Percentiles rank a stretch among this genome's conserved stretches.
Conservation (phyloP, 1,140 invertebrate species). For the Drosophila elegans region DNA sequence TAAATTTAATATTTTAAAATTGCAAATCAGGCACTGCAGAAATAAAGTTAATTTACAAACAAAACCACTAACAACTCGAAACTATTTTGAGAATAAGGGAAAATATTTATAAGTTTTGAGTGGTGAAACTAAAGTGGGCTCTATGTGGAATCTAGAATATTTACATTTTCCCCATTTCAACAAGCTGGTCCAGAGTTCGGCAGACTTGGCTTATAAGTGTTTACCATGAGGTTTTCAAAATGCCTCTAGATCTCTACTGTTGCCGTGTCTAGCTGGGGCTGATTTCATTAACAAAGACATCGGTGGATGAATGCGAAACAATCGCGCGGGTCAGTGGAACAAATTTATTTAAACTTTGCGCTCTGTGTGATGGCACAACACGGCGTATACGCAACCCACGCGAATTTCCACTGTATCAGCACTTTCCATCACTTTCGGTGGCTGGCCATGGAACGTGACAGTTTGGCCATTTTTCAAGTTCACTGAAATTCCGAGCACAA, state of each 20-base stretch:
- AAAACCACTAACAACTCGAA: background rate
- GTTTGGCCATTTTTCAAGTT: slow-evolving; percentile 70
- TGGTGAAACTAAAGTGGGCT: background rate
- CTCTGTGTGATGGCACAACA: slow-evolving; percentile 28
- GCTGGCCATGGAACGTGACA: slow-evolving; percentile 66
- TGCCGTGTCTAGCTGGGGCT: slow-evolving; percentile 24
- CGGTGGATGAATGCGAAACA: slow-evolving; percentile 10
- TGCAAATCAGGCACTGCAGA: too few species aligned
- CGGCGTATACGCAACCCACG: slow-evolving; percentile 64
- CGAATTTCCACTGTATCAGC: slow-evolving; percentile 53
- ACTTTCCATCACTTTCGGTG: slow-evolving; percentile 46
- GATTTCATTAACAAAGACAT: slow-evolving; percentile 27
- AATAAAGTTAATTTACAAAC: too few species aligned
- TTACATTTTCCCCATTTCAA: slow-evolving; percentile 13
- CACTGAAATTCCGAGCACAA: slow-evolving; percentile 28
- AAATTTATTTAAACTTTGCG: slow-evolving; percentile 67
- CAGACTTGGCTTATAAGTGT: slow-evolving; percentile 1
- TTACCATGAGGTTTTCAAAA: slow-evolving; percentile 21
- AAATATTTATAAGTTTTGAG: background rate
- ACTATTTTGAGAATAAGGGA: background rate
- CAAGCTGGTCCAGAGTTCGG: slow-evolving; percentile 15
- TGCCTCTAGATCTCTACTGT: slow-evolving; percentile 13
- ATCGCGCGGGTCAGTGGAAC: slow-evolving; percentile 25
- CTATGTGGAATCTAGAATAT: background rate
- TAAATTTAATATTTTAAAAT: background rate